Percentiles rank a stretch among this genome's conserved stretches.
These are phyloP conservation scores for Barbus barbus DNA, from an alignment of 2,113 vertebrate genomes.

Conservation along the genomic window DNA sequence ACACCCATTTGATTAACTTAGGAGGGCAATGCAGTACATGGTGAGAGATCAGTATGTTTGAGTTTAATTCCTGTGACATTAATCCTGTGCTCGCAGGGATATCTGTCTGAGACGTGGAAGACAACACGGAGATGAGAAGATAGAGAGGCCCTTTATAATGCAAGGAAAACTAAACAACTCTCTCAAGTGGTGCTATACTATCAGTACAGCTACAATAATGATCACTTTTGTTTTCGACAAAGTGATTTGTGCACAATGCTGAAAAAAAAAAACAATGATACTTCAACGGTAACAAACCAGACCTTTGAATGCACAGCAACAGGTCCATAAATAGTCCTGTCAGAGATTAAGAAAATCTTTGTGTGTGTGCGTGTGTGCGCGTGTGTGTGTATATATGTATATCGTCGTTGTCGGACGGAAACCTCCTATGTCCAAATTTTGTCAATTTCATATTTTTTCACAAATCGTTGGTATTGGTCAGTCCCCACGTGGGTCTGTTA, in stretches of 20 bases:
- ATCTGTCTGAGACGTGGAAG: conserved; percentile 53
- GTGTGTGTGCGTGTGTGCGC: no score
- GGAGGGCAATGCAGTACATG: conserved; percentile 59
- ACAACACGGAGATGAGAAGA: conserved; percentile 52
- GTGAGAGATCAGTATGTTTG: conserved; percentile 58
- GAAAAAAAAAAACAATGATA: conserved; percentile 36
- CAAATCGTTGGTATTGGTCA: no score
- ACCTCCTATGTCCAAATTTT: no score
- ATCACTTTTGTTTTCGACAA: conserved; percentile 17
- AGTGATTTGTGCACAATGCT: neutral
- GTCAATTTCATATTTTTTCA: no score
- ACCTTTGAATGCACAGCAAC: no score
- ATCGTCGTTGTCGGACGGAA: no score
- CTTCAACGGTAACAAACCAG: no score
- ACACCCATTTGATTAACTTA: conserved; percentile 70
- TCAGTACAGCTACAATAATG: conserved; percentile 39
- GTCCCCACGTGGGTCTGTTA: no score
- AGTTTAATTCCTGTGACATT: conserved; percentile 66
- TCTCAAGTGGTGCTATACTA: conserved; percentile 27
- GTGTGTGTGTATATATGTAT: no score
- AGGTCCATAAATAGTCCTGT: no score
- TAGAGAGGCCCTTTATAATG: conserved; percentile 37
- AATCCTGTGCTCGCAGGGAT: conserved; percentile 57
- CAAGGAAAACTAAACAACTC: conserved; percentile 26
- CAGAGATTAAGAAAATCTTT: no score